phyloP scores from a whole-genome alignment of 2,797 vertebrate genomes.

The Oreonectes daqikongensis region DNA sequence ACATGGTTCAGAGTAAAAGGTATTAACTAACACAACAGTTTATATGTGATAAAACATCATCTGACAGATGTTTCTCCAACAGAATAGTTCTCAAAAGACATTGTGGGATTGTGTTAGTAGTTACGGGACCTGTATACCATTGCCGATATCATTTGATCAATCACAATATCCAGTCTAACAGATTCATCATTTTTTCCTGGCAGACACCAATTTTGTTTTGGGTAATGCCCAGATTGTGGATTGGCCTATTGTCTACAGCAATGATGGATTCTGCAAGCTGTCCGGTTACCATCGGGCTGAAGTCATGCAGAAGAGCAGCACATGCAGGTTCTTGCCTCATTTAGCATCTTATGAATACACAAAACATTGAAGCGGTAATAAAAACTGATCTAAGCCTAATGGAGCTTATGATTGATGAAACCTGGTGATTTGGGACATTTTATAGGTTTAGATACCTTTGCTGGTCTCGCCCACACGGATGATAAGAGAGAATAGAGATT shows the following conservation, averaged over 20 bases:
- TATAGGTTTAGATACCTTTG: too few species aligned
- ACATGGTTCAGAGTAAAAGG: too few species aligned
- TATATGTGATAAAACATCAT: too few species aligned
- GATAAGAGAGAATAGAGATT: neutral
- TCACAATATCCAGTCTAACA: neutral
- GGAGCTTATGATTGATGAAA: neutral
- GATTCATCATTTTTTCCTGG: slow-evolving; percentile 61
- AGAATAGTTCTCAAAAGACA: too few species aligned
- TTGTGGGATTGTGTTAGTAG: too few species aligned
- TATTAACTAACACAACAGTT: too few species aligned
- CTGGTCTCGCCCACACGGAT: neutral
- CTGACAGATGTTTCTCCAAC: too few species aligned
- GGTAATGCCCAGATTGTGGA: slow-evolving; percentile 97
- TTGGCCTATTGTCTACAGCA: slow-evolving; percentile 98
- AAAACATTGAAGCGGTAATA: neutral
- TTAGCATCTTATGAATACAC: neutral
- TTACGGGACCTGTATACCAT: too few species aligned
- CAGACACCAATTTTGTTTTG: slow-evolving; percentile 97
- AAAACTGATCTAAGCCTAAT: neutral
- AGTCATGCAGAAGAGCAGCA: slow-evolving; percentile 98
- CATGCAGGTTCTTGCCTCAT: slow-evolving; percentile 85
- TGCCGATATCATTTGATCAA: too few species aligned
- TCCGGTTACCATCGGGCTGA: slow-evolving; percentile 95
- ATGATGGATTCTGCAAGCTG: slow-evolving; percentile 95
- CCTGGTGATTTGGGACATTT: too few species aligned